Conservation (phyloP, 2,113 vertebrate species). For the Progne subis region DNA sequence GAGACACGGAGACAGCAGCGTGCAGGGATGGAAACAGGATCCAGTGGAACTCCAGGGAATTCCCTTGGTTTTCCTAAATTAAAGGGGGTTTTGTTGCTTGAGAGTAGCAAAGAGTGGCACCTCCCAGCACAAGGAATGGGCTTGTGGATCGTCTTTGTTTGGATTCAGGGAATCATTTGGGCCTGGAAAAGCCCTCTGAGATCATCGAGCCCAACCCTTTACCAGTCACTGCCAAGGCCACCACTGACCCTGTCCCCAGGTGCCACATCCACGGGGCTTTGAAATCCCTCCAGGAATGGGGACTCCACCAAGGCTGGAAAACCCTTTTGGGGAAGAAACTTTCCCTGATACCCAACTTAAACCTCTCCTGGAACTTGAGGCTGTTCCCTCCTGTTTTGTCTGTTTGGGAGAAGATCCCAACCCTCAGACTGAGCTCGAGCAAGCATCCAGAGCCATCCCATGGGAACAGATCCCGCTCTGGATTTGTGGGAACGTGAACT, state of each 20-base stretch:
- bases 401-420: not conserved
- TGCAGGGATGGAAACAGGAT: not conserved
- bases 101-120: not conserved
- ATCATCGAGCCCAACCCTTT: accelerated
- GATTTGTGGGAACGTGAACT: not conserved
- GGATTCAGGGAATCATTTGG: not conserved
- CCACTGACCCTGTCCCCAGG: not conserved
- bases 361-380: not conserved
- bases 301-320: not conserved
- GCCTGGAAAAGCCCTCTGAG: not conserved
- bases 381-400: not conserved
- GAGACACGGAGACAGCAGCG: accelerated
- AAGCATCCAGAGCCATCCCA: not conserved
- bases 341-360: not conserved
- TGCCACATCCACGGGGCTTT: not conserved
- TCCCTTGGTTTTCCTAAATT: not conserved
- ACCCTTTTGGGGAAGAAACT: not conserved
- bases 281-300: not conserved
- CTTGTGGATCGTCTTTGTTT: not conserved
- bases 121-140: not conserved
- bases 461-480: accelerated
- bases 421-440: not conserved
- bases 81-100: not conserved
- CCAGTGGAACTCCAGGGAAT: not conserved
- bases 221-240: not conserved